Conservation (phyloP, 2,113 vertebrate genomes). For the Phycodurus eques region DNA sequence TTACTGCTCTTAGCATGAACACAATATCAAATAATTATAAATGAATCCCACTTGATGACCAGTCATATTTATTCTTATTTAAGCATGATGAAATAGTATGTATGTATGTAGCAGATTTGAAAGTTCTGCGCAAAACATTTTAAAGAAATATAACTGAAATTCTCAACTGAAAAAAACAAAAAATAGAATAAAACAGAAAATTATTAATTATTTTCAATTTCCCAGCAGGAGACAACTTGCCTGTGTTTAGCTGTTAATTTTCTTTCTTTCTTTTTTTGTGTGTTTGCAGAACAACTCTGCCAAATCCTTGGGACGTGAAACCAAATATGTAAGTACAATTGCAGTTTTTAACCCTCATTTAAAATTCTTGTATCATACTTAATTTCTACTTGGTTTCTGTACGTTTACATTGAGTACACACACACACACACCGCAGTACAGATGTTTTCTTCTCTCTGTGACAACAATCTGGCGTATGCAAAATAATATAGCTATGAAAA, state of each 20-base stretch:
- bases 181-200: neutral
- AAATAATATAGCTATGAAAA: neutral
- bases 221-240: neutral
- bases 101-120: neutral
- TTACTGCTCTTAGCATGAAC: no score
- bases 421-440: no score
- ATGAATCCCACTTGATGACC: no score
- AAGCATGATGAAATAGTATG: neutral
- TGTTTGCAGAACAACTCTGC: slow-evolving; percentile 58
- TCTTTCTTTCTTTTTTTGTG: slow-evolving; percentile 21
- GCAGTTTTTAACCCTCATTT: neutral
- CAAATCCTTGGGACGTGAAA: slow-evolving; percentile 86
- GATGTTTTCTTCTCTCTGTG: neutral
- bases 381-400: no score
- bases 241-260: neutral
- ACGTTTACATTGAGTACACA: no score
- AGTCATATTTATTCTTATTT: neutral
- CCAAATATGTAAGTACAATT: slow-evolving; percentile 87
- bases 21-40: no score
- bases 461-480: neutral
- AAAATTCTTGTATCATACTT: no score
- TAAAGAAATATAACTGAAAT: neutral
- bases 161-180: neutral
- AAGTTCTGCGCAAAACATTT: neutral
- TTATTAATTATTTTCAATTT: neutral